Conservation (phyloP, 2,113 vertebrate genomes). For the Neolamprologus falcicula region DNA sequence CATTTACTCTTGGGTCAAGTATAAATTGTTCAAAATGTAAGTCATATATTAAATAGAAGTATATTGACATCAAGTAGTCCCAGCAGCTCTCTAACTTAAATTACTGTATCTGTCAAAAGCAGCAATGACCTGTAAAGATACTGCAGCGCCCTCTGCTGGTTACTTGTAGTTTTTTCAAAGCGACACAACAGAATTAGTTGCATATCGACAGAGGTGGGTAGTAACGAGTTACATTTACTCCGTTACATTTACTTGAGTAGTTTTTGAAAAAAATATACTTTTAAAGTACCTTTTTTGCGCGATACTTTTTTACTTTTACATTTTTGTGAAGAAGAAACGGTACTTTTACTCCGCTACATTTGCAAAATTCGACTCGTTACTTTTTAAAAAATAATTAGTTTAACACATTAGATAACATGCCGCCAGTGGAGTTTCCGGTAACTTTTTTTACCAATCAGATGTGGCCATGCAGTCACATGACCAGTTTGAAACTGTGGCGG, state of each 20-base stretch:
- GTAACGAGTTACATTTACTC: not conserved
- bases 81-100: not conserved
- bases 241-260: not conserved
- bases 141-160: not conserved
- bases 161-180: not conserved
- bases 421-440: too few species aligned
- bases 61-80: not conserved
- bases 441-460: too few species aligned
- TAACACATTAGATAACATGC: too few species aligned
- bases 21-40: not conserved
- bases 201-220: not conserved
- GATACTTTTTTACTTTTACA: not conserved
- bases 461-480: too few species aligned
- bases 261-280: not conserved
- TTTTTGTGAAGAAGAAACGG: not conserved
- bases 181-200: not conserved
- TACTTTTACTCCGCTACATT: not conserved
- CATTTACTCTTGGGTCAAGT: not conserved
- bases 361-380: too few species aligned
- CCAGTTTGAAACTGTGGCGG: too few species aligned
- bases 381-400: too few species aligned
- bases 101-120: not conserved
- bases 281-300: not conserved
- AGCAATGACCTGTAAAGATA: not conserved
- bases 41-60: not conserved